These are phyloP conservation scores for Mesocricetus auratus DNA, from an alignment of 2,113 vertebrate genomes.

Conservation along the genomic window DNA sequence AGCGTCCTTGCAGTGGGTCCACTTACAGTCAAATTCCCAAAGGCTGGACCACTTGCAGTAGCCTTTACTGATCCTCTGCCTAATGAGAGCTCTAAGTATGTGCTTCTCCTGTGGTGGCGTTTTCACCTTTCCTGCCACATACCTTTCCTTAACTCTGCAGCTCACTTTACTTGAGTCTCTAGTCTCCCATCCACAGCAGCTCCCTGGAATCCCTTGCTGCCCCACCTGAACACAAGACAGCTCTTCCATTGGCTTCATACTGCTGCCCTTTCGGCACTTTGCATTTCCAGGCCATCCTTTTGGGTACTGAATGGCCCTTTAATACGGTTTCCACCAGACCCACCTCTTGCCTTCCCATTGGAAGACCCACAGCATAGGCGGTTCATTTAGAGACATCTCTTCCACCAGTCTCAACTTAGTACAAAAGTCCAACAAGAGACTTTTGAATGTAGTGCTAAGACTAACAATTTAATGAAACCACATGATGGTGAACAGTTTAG, in stretches of 20 bases:
- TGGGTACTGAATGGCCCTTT: constrained; percentile 75
- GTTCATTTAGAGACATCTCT: constrained; percentile 78
- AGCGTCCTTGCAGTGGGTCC: constrained; percentile 76
- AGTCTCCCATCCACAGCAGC: constrained; percentile 75
- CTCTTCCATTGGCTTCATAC: constrained; percentile 73
- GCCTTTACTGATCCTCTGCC: constrained; percentile 67
- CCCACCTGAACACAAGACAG: constrained; percentile 70
- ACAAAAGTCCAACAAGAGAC: constrained; percentile 74
- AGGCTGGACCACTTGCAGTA: constrained; percentile 70
- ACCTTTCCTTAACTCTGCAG: constrained; percentile 80
- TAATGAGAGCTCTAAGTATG: constrained; percentile 76
- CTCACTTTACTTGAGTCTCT: constrained; percentile 77
- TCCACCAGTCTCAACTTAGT: constrained; percentile 75
- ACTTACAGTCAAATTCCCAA: constrained; percentile 78
- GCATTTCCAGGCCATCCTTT: constrained; percentile 77
- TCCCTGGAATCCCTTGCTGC: constrained; percentile 67
- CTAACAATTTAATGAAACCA: constrained; percentile 71
- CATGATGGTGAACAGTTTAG: constrained; percentile 18
- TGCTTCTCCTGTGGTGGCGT: constrained; percentile 75
- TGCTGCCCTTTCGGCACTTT: constrained; percentile 77
- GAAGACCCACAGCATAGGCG: constrained; percentile 82
- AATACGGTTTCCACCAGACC: constrained; percentile 77
- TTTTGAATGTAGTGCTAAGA: constrained; percentile 72
- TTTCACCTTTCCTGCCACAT: constrained; percentile 71
- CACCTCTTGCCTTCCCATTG: constrained; percentile 84